Percentiles rank a stretch among this genome's conserved stretches.
Evolutionary conservation across 2,797 vertebrate species (phyloP).

Genomic region (Labroides dimidiatus): DNA sequence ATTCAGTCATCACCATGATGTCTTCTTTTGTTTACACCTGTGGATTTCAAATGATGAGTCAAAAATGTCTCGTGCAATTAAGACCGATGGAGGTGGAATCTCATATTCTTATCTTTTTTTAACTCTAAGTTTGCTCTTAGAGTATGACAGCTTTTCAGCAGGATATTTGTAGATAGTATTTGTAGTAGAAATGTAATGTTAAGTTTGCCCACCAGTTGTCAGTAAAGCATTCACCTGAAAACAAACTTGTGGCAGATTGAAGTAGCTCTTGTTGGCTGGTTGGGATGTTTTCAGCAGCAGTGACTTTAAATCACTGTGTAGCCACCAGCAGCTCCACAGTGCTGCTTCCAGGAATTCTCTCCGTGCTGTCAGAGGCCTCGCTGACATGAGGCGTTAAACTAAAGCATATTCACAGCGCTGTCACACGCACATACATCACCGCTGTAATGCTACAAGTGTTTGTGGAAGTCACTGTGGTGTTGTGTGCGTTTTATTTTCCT

Average conservation of each 20-base stretch:
- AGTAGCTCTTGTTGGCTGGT: slow-evolving; percentile 54
- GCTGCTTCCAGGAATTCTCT: slow-evolving; percentile 82
- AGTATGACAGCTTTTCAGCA: no score
- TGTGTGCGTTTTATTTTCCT: slow-evolving; percentile 17
- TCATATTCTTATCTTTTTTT: no score
- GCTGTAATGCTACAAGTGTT: slow-evolving; percentile 31
- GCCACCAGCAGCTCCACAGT: slow-evolving; percentile 58
- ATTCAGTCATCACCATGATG: no score
- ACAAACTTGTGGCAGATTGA: slow-evolving; percentile 17
- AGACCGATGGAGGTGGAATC: no score
- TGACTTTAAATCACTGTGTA: slow-evolving; percentile 71
- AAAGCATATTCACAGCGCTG: slow-evolving; percentile 50
- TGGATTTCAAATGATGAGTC: no score
- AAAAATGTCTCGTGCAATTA: no score
- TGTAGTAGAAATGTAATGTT: no score
- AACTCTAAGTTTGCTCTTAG: no score
- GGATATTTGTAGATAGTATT: no score
- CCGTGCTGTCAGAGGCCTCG: slow-evolving; percentile 49
- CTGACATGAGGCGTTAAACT: slow-evolving; percentile 49
- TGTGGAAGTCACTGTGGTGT: not conserved
- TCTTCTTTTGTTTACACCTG: no score
- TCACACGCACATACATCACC: slow-evolving; percentile 63
- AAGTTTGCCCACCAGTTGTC: not conserved
- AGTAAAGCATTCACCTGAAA: not conserved
- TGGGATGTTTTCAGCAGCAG: slow-evolving; percentile 61